Evolutionary conservation across 2,888 invertebrate species (phyloP).

Genomic region (Melanostoma scalare): DNA sequence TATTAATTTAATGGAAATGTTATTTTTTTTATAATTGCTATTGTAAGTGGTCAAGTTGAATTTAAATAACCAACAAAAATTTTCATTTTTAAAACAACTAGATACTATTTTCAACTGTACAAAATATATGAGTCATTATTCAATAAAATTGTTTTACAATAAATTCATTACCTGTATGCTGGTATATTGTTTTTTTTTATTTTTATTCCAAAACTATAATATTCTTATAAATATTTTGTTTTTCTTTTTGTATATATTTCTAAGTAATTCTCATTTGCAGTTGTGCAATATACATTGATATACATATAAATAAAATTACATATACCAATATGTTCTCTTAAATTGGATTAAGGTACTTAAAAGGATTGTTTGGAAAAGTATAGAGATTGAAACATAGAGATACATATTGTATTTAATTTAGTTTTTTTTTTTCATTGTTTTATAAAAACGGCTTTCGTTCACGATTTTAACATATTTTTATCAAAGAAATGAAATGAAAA

Average conservation of each 20-base stretch:
- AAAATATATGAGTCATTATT: slow-evolving; percentile 52
- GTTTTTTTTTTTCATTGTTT: not conserved
- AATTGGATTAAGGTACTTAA: slow-evolving; percentile 48
- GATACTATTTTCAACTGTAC: slow-evolving; percentile 32
- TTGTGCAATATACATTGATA: slow-evolving; percentile 61
- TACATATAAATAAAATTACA: slow-evolving; percentile 23
- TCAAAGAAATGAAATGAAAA: slow-evolving; percentile 30
- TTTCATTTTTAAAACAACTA: slow-evolving; percentile 22
- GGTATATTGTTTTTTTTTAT: slow-evolving; percentile 16
- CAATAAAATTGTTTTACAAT: slow-evolving; percentile 33
- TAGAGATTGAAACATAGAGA: slow-evolving; percentile 53
- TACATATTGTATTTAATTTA: slow-evolving; percentile 7
- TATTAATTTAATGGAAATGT: slow-evolving; percentile 1
- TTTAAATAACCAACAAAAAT: slow-evolving; percentile 26
- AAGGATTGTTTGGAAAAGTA: slow-evolving; percentile 60
- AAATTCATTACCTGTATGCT: slow-evolving; percentile 60
- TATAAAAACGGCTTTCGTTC: slow-evolving; percentile 25
- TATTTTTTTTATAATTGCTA: slow-evolving; percentile 6
- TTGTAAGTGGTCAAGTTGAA: slow-evolving; percentile 15
- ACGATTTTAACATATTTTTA: slow-evolving; percentile 14
- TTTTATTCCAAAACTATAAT: slow-evolving; percentile 46
- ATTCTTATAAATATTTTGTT: slow-evolving; percentile 44
- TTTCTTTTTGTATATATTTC: slow-evolving; percentile 47
- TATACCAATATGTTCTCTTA: not conserved
- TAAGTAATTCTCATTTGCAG: slow-evolving; percentile 60